phyloP scores from a whole-genome alignment of 2,888 invertebrate species.

The Latheticus oryzae region DNA sequence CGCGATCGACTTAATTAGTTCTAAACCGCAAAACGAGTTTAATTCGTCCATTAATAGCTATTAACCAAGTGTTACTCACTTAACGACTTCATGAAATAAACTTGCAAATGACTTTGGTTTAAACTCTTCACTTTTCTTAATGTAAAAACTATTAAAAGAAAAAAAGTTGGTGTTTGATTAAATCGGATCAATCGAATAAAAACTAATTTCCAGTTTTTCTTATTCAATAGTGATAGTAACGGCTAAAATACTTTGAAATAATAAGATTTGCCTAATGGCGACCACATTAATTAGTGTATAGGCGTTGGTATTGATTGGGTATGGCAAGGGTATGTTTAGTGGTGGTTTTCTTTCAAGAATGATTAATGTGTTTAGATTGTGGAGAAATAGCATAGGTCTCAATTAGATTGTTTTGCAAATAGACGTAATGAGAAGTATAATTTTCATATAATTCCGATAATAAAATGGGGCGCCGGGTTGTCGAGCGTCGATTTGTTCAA shows the following conservation, averaged over 20 bases:
- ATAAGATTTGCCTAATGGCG: conserved; percentile 21
- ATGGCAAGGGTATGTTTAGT: conserved; percentile 21
- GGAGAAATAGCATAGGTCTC: conserved; percentile 35
- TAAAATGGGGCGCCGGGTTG: conserved; percentile 46
- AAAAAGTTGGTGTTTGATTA: too few relatives aligned
- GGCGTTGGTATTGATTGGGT: conserved; percentile 29
- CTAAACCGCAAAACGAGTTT: conserved; percentile 7
- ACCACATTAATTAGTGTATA: conserved; percentile 24
- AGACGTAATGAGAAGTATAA: conserved; percentile 47
- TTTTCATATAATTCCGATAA: conserved; percentile 47
- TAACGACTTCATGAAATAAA: conserved; percentile 1
- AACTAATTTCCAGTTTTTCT: neutral
- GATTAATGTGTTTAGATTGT: conserved; percentile 32
- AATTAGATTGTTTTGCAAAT: conserved; percentile 46
- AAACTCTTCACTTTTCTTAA: too few relatives aligned
- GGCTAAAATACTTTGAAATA: conserved; percentile 5
- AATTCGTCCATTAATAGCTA: conserved; percentile 4
- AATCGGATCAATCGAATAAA: too few relatives aligned
- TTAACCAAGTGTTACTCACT: conserved; percentile 9
- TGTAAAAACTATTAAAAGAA: too few relatives aligned
- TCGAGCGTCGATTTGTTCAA: conserved; percentile 45
- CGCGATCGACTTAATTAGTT: neutral
- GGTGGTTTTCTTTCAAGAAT: conserved; percentile 19
- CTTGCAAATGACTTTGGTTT: neutral
- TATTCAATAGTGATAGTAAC: neutral